Base-by-base conservation (phyloP, 2,888 invertebrate species). In the Prosapia bicincta region DNA sequence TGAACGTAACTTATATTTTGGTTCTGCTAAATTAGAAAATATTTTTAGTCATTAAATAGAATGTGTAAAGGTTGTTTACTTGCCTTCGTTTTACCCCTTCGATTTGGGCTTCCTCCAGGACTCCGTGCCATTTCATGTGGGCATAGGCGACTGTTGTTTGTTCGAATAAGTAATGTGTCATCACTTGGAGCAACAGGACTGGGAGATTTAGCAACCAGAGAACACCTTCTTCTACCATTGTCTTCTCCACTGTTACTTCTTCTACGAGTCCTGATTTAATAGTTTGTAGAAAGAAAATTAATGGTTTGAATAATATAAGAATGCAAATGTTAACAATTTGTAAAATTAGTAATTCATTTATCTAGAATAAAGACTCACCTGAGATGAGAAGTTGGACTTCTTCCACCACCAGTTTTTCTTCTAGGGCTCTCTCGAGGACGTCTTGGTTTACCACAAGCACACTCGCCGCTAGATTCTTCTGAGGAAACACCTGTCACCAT, bases 401-500 rank as follows among this genome's bases (percentile, higher is more conserved):
- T 86, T 80, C 86, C 87, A 78, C 88, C 85, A n/a, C 85, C 85
- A 28, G 90, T 89, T 85, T 91, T 91, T 82, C 91, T 87, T 81
- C 91, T 84, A 0, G 90, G 90, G 82, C 89, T 90, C 77, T 92
- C 91, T 76, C 91, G 86, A 75, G 88, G 85, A 77, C 91, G 88
- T 81, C 90, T 88, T 78, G 87, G 86, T 84, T 90, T 90, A 79
- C 89, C 87, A 79, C 67, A 90, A 89, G 13, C 90, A 89, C 82
- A 81, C 77, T 83, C 85, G 74, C 84, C 85, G 80, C 86, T 86
- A 1, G 86, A 86, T 78, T 87, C 87, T 79, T 87, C 87, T 0
- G 86, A 86, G 0, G 86, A 85, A 15, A 78, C 79, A 13, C 76
- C 79, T 15, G 78, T 78, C 9, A 20, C 20, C 24, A 79, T 75